phyloP scores from a whole-genome alignment of 2,888 invertebrate genomes.

The Willowsia nigromaculata region DNA sequence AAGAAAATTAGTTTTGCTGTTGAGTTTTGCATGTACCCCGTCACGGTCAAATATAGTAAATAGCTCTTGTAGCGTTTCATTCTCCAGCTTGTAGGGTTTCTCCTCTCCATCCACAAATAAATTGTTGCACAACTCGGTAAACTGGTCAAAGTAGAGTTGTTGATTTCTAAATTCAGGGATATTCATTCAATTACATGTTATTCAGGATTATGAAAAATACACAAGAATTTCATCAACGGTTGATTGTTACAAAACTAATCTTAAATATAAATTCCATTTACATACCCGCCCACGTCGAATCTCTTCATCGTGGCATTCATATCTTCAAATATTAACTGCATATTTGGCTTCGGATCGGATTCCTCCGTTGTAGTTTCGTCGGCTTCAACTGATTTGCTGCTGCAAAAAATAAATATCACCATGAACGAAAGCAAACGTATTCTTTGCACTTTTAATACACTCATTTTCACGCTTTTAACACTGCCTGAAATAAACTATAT shows the following conservation, averaged over 20 bases:
- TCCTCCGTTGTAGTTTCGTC: neutral
- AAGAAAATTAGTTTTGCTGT: no score
- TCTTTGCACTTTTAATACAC: no score
- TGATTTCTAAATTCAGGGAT: neutral
- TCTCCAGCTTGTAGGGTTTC: conserved; percentile 88
- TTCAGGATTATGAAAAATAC: neutral
- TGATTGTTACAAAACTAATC: no score
- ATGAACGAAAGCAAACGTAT: no score
- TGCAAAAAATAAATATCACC: no score
- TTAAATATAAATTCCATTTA: no score
- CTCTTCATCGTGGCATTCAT: neutral
- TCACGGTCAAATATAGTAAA: conserved; percentile 91
- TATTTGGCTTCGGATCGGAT: neutral
- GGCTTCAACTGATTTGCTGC: no score
- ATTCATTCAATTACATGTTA: no score
- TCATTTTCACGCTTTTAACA: no score
- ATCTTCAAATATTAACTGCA: neutral
- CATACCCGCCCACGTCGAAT: neutral
- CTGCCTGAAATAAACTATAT: no score
- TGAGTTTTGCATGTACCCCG: conserved; percentile 80
- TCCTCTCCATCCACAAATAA: conserved; percentile 92
- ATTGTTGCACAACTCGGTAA: conserved; percentile 90
- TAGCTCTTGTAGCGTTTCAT: conserved; percentile 87
- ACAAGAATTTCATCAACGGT: no score
- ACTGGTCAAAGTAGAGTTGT: conserved; percentile 84